Evolutionary conservation across 1,140 invertebrate genomes (phyloP), one percentile per base, ranked within the genome.

Genomic region (Drosophila seguyi): DNA sequence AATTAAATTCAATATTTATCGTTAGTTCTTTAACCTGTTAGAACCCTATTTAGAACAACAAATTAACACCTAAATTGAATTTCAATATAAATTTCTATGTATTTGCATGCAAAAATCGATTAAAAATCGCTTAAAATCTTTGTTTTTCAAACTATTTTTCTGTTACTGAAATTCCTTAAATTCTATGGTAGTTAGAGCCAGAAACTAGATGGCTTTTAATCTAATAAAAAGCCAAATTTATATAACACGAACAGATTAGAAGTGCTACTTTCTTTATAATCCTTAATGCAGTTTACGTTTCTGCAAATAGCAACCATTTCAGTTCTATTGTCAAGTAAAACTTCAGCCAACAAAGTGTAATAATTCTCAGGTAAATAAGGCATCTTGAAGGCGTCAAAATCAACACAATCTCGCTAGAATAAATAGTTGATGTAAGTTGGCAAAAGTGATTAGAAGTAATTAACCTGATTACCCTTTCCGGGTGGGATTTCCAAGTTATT

Each of bases 361-460:
- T 18, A 48, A 39, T 34, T 69, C 41, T 34, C 50, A 69, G 53
- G 27, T 22, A 58, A 41, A 41, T 61, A 60, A 59, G 20, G 16
- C 20, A 36, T 57, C 50, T 48, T 41, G 14, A 2, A 69, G 36
- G 66, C 52, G 66, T 69, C 47, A 69, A 69, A 55, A 29, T 67
- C 29, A 69, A 69, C 66, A 53, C 61, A 69, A 67, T 67, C 45
- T 50, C 13, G 39, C 36, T n/a, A 59, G 22, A 31, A 34, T 25
- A 65, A 61, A 65, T 61, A 61, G 10, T 31, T 31, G 29, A 18
- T 42, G 13, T 29, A 22, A 42, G 57, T 44, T 65, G 39, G 29
- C 57, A 41, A 62, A 66, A 29, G 57, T 66, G 22, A 66, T 62
- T 45, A 65, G 61, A 31, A 39, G 22, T 57, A 42, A 57, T 57